Evolutionary conservation across 2,797 vertebrate species (phyloP), one percentile per base, ranked within the genome.

Genomic region (Parauchenoglanis ngamensis): DNA sequence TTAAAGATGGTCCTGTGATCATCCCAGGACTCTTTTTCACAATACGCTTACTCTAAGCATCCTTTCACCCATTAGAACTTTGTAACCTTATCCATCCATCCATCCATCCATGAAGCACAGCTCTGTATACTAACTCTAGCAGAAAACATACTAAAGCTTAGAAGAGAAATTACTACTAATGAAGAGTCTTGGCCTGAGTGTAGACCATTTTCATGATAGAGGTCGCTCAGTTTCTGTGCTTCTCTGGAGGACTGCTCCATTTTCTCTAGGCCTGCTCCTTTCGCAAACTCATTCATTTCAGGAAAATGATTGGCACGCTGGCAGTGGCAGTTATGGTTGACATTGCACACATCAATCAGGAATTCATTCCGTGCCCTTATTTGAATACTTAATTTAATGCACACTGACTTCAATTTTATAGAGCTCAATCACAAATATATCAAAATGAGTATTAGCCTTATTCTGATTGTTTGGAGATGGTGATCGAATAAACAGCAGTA

Each of bases 321-420:
- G 65, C 63, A 54, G 65, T 68, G 46, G 81, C 81, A 83, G 65
- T 70, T 70, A 54, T n/a, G 63, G 15, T 83, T 70, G 63, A 19
- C 35, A 31, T 7, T 68, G 65, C 63, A 67, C 23, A 83, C 61
- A 67, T 83, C 80, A 52, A 67, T 83, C 61, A 83, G 56, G 46
- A 70, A 68, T 54, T 83, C 49, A 23, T 67, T 83, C 46, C 28
- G 54, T 83, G 65, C 65, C 7, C 46, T 40, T 83, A 67, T 67
- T 83, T 68, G 3, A 21, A 31, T 54, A 68, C 61, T 28, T 52
- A 49, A 83, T 83, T 83, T 52, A 83, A 68, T 70, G 65, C 65
- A 54, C 65, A 56, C 28, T 68, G 61, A 83, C 65, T 83, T 83
- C 46, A 68, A 83, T 83, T 52, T 67, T 70, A 83, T 83, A 23